Conservation (phyloP, 2,797 vertebrate genomes). For the Enteromius treurensis region DNA sequence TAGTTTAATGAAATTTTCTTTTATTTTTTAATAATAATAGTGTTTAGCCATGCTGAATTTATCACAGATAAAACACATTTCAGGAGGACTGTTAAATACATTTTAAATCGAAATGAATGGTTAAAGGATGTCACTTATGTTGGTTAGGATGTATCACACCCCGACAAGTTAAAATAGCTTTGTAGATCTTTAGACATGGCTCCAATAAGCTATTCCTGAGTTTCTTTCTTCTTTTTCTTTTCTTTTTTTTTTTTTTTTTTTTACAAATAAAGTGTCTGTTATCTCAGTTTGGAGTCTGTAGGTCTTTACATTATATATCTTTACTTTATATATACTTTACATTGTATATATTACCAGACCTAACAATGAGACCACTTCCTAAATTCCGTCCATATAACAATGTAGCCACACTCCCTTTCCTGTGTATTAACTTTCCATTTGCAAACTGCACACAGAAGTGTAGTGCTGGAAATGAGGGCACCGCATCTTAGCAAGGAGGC, state of each 20-base stretch:
- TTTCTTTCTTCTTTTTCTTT: neutral
- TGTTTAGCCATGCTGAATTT: neutral
- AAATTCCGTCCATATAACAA: conserved; percentile 22
- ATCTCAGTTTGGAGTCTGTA: conserved; percentile 10
- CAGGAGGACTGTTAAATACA: neutral
- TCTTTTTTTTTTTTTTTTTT: neutral
- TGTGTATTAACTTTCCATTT: neutral
- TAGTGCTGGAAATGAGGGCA: conserved; percentile 20
- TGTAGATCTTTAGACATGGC: neutral
- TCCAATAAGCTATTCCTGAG: neutral
- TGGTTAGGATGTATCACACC: neutral
- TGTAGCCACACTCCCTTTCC: conserved; percentile 38
- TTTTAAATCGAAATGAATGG: neutral
- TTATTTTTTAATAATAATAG: neutral
- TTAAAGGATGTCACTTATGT: neutral
- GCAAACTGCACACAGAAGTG: conserved; percentile 13
- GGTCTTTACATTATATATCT: no score
- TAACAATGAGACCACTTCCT: conserved; percentile 12
- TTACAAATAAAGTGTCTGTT: neutral
- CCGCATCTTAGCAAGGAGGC: neutral
- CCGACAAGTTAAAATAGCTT: neutral
- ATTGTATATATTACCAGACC: neutral
- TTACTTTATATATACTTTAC: no score
- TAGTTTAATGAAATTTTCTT: neutral
- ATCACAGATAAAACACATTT: neutral